Evolutionary conservation across 2,888 invertebrate species (phyloP).

Genomic region (Tromatobia lineatoria): DNA sequence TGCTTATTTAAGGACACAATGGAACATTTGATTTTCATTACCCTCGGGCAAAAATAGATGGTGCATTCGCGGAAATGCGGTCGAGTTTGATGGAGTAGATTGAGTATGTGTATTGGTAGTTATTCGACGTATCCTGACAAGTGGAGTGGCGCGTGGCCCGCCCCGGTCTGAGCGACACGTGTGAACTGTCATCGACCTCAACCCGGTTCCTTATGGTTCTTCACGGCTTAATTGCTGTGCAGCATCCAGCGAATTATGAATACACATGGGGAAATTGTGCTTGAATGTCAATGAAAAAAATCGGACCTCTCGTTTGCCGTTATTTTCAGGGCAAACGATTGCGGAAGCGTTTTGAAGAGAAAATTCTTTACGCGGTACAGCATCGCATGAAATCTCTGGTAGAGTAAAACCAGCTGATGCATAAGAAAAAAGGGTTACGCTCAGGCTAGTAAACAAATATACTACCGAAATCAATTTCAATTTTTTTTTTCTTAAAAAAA

Average conservation of each 20-base stretch:
- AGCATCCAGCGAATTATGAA: background rate
- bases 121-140: background rate
- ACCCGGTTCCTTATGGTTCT: constrained; percentile 8
- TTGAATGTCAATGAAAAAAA: background rate
- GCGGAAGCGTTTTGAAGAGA: background rate
- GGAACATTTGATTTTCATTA: background rate
- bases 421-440: too few species aligned
- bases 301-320: background rate
- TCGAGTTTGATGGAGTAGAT: constrained; percentile 2
- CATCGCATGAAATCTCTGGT: too few species aligned
- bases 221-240: background rate
- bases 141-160: background rate
- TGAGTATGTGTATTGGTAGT: background rate
- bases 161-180: constrained; percentile 19
- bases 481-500: too few species aligned
- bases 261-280: background rate
- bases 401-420: too few species aligned
- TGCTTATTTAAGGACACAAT: background rate
- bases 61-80: background rate
- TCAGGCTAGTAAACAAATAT: too few species aligned
- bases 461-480: too few species aligned
- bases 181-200: constrained; percentile 33
- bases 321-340: background rate
- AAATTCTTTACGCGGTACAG: too few species aligned
- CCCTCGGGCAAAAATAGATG: background rate